phyloP scores from a whole-genome alignment of 1,140 invertebrate species.

The Caenorhabditis briggsae region DNA sequence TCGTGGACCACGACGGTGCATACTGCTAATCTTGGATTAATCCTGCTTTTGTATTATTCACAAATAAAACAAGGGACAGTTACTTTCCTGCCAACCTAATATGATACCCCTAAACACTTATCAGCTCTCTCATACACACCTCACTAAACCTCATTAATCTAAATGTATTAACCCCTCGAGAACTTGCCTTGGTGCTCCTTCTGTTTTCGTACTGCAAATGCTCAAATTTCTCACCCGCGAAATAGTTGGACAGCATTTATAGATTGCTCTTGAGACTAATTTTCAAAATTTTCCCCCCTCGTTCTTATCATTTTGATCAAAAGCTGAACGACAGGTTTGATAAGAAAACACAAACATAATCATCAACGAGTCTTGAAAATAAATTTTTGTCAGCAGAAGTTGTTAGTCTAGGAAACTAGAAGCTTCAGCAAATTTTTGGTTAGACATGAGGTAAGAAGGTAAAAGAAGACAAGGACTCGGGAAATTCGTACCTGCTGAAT shows the following conservation, averaged over 20 bases:
- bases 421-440: not conserved
- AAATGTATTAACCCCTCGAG: no score
- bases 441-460: not conserved
- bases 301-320: constrained; percentile 8
- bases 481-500: constrained; percentile 8
- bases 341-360: constrained; percentile 22
- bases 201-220: not conserved
- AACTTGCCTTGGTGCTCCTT: not conserved
- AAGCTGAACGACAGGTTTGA: constrained; percentile 25
- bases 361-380: not conserved
- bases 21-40: no score
- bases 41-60: no score
- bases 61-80: no score
- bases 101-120: no score
- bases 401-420: not conserved
- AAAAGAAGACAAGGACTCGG: not conserved
- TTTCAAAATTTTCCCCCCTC: not conserved
- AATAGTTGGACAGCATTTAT: not conserved
- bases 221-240: not conserved
- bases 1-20: no score
- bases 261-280: not conserved
- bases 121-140: no score
- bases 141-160: not conserved
- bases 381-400: not conserved
- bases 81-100: no score